A percentile compares a stretch with the other conserved stretches of the same genome.
phyloP scores from a whole-genome alignment of 1,140 invertebrate species.

The Cotesia chilonis region DNA sequence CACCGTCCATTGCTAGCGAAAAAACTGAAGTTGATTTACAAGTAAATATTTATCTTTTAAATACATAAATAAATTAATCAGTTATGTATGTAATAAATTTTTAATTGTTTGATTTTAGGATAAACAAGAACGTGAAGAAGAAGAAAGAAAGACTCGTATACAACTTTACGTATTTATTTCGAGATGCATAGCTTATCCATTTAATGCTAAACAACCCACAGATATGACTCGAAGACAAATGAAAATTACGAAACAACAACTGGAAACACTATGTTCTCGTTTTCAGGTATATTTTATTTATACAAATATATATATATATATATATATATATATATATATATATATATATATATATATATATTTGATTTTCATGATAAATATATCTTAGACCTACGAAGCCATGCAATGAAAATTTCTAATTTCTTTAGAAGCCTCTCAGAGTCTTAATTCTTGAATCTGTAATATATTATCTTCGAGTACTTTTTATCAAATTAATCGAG shows the following conservation, averaged over 20 bases:
- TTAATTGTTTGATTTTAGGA: slow-evolving; percentile 67
- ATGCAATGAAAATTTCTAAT: slow-evolving; percentile 35
- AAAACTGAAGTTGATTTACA: slow-evolving; percentile 75
- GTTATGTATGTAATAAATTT: neutral
- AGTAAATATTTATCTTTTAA: slow-evolving; percentile 47
- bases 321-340: too few species aligned
- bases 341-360: neutral
- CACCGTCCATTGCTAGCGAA: slow-evolving; percentile 82
- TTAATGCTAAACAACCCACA: slow-evolving; percentile 98
- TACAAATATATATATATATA: too few species aligned
- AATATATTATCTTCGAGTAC: neutral
- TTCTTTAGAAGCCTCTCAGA: slow-evolving; percentile 44
- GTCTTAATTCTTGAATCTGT: slow-evolving; percentile 13
- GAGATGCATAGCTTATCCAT: slow-evolving; percentile 97
- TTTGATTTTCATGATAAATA: neutral
- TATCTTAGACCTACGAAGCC: slow-evolving; percentile 43
- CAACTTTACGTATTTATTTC: slow-evolving; percentile 99
- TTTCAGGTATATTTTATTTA: slow-evolving; percentile 78
- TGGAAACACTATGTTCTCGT: slow-evolving; percentile 93
- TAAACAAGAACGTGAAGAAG: slow-evolving; percentile 88
- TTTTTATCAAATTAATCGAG: too few species aligned
- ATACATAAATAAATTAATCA: neutral
- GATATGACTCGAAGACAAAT: slow-evolving; percentile 93
- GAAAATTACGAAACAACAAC: slow-evolving; percentile 95
- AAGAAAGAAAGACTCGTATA: slow-evolving; percentile 89